Evolutionary conservation across 2,888 invertebrate genomes (phyloP).

Genomic region (Ischnus inquisitorius): DNA sequence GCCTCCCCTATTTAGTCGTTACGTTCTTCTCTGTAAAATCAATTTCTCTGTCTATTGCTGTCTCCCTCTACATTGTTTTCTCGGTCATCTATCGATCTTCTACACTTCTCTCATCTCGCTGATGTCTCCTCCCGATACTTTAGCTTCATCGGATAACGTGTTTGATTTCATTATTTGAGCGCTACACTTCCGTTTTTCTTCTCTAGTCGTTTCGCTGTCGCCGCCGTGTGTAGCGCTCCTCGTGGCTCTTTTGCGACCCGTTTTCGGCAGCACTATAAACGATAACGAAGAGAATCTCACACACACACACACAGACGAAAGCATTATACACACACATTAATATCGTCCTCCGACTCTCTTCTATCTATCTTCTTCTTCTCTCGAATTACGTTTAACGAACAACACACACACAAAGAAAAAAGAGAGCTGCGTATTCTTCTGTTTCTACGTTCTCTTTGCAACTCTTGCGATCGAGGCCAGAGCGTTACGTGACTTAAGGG

Average conservation of each 20-base stretch:
- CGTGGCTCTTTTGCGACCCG: not conserved
- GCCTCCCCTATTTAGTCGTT: slow-evolving; percentile 79
- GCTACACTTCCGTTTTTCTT: slow-evolving; percentile 50
- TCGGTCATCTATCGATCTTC: slow-evolving; percentile 36
- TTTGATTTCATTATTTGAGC: slow-evolving; percentile 11
- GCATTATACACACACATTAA: slow-evolving; percentile 33
- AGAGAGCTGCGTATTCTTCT: slow-evolving; percentile 27
- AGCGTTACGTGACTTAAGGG: slow-evolving; percentile 72
- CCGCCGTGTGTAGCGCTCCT: slow-evolving; percentile 38
- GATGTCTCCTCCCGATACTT: slow-evolving; percentile 10
- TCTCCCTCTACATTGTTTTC: slow-evolving; percentile 45
- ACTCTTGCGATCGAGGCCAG: slow-evolving; percentile 69
- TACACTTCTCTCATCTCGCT: slow-evolving; percentile 27
- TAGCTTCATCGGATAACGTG: slow-evolving; percentile 8
- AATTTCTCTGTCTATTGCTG: slow-evolving; percentile 40
- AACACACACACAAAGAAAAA: not conserved
- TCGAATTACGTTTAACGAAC: slow-evolving; percentile 43
- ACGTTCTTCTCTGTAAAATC: slow-evolving; percentile 62
- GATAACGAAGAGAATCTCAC: slow-evolving; percentile 13
- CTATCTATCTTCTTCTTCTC: slow-evolving; percentile 48
- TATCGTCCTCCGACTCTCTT: slow-evolving; percentile 43
- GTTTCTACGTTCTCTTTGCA: slow-evolving; percentile 46
- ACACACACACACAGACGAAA: slow-evolving; percentile 19
- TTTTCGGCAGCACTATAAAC: not conserved
- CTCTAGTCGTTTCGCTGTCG: slow-evolving; percentile 48